Evolutionary conservation across 2,888 invertebrate species (phyloP).

Genomic region (Hymenopus coronatus): DNA sequence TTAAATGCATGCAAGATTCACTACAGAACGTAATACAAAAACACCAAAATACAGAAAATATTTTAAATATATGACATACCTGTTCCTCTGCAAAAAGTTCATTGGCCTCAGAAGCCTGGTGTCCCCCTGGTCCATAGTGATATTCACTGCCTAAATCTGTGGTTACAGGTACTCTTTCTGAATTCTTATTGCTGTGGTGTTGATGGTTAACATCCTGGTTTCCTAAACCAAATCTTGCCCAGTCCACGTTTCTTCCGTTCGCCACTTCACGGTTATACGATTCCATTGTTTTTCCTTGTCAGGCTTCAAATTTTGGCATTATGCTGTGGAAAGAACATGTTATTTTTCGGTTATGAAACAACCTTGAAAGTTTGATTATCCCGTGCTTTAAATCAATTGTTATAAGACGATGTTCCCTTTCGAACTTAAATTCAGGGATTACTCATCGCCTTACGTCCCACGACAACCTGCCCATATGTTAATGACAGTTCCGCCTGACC

Average conservation of each 20-base stretch:
- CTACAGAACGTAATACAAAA: too few relatives aligned
- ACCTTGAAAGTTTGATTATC: background rate
- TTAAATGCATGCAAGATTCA: too few relatives aligned
- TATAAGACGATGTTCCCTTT: background rate
- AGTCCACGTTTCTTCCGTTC: conserved; percentile 45
- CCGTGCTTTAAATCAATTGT: background rate
- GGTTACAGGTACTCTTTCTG: conserved; percentile 68
- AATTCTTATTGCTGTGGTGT: conserved; percentile 40
- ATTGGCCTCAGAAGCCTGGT: conserved; percentile 82
- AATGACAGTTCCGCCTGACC: background rate
- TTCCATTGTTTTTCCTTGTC: background rate
- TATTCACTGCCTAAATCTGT: conserved; percentile 73
- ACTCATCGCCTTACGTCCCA: too few relatives aligned
- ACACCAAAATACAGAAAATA: too few relatives aligned
- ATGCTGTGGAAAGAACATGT: background rate
- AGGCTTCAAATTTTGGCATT: background rate
- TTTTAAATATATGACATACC: conserved; percentile 50
- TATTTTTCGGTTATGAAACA: background rate
- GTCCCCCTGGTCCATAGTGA: conserved; percentile 75
- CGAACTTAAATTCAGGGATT: too few relatives aligned
- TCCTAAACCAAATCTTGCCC: conserved; percentile 56
- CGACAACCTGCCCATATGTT: background rate
- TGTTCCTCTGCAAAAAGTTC: conserved; percentile 90
- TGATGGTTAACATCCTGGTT: conserved; percentile 7
- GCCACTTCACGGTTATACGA: background rate